These are phyloP conservation scores for Teleopsis dalmanni DNA, from an alignment of 1,140 invertebrate species.

Conservation along the genomic window DNA sequence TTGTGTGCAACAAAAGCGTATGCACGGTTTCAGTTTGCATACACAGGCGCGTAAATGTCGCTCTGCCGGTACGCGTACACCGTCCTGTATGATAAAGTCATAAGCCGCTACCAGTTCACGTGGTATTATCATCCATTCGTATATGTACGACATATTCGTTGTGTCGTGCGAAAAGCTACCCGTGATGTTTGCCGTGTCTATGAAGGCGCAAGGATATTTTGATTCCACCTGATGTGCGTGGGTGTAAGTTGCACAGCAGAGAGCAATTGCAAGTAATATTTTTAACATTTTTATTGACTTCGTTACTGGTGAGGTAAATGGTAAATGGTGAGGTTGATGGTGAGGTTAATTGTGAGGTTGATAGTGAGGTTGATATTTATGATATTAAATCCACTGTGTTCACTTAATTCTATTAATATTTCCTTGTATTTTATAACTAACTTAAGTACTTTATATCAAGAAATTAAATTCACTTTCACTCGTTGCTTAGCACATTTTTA, in stretches of 20 bases:
- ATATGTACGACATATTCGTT: conserved; percentile 19
- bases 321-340: no score
- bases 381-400: no score
- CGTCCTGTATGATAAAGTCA: conserved; percentile 34
- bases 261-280: no score
- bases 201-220: conserved; percentile 37
- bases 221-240: conserved; percentile 14
- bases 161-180: conserved; percentile 12
- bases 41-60: conserved; percentile 31
- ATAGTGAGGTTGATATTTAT: no score
- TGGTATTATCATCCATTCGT: conserved; percentile 23
- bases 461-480: no score
- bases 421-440: no score
- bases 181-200: conserved; percentile 33
- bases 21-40: conserved; percentile 27
- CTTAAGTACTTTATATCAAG: no score
- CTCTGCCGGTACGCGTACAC: conserved; percentile 20
- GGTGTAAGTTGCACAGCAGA: conserved; percentile 1
- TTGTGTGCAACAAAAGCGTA: conserved; percentile 30
- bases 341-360: no score
- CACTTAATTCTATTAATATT: no score
- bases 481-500: no score
- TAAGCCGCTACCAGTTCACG: conserved; percentile 27
- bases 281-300: no score
- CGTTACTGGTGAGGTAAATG: no score